These are phyloP conservation scores for Ephestia elutella DNA, from an alignment of 1,140 invertebrate species.

Conservation along the genomic window DNA sequence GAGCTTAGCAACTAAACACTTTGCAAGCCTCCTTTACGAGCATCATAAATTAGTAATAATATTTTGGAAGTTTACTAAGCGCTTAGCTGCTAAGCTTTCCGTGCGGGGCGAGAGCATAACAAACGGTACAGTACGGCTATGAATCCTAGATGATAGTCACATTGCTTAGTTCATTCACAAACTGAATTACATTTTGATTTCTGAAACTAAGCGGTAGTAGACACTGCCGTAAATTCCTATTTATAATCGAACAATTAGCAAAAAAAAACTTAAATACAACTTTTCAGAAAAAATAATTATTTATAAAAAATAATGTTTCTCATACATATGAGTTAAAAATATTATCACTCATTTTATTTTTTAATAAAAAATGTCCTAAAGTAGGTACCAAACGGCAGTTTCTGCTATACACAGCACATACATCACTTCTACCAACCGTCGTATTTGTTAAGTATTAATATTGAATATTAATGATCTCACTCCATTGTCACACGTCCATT, in stretches of 20 bases:
- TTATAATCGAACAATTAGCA: too few species aligned
- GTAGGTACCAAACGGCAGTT: too few species aligned
- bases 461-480: conserved; percentile 70
- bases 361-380: too few species aligned
- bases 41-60: not conserved
- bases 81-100: not conserved
- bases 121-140: not conserved
- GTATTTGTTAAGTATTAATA: conserved; percentile 72
- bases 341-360: too few species aligned
- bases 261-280: not conserved
- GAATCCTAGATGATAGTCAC: conserved; percentile 4
- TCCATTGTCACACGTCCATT: conserved; percentile 59
- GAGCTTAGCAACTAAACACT: not conserved
- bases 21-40: not conserved
- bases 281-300: not conserved
- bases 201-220: not conserved
- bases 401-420: conserved; percentile 6
- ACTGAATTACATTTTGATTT: not conserved
- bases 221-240: not conserved
- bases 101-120: not conserved
- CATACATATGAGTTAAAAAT: too few species aligned
- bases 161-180: conserved; percentile 8
- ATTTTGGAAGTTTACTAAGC: not conserved
- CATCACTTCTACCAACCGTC: conserved; percentile 52
- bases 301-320: not conserved